These are phyloP conservation scores for Hypselothyrea guttata DNA, from an alignment of 2,888 invertebrate species.

Conservation along the genomic window DNA sequence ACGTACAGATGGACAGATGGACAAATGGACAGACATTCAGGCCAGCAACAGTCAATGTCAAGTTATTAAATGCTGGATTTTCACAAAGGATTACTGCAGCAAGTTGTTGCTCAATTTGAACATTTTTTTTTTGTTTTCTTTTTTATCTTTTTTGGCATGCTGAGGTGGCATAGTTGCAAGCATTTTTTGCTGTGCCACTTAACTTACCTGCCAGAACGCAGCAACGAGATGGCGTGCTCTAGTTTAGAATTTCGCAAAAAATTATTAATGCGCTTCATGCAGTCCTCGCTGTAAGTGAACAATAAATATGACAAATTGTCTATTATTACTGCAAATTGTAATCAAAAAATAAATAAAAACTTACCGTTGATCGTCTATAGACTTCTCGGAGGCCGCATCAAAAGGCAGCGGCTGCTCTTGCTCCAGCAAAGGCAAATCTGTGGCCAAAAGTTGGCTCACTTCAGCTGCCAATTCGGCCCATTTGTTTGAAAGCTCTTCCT, in stretches of 20 bases:
- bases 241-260: slow-evolving; percentile 88
- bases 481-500: slow-evolving; percentile 83
- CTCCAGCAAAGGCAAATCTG: slow-evolving; percentile 81
- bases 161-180: background rate
- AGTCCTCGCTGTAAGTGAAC: slow-evolving; percentile 86
- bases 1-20: too few species aligned
- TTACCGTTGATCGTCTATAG: slow-evolving; percentile 94
- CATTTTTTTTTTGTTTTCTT: background rate
- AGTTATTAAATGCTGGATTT: slow-evolving; percentile 66
- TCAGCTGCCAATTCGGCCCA: slow-evolving; percentile 88
- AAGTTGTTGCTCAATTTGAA: slow-evolving; percentile 46
- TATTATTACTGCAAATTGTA: background rate
- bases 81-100: slow-evolving; percentile 52
- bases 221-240: slow-evolving; percentile 90
- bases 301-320: slow-evolving; percentile 1
- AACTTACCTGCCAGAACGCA: slow-evolving; percentile 89
- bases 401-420: slow-evolving; percentile 88
- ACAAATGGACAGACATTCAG: background rate
- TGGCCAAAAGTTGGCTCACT: slow-evolving; percentile 84
- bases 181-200: background rate
- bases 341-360: background rate
- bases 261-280: slow-evolving; percentile 93
- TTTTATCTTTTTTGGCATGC: background rate
- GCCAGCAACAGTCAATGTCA: slow-evolving; percentile 69
- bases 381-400: slow-evolving; percentile 91